Evolutionary conservation across 2,113 vertebrate genomes (phyloP), one percentile per base, ranked within the genome.

Genomic region (Nyctibius bracteatus): DNA sequence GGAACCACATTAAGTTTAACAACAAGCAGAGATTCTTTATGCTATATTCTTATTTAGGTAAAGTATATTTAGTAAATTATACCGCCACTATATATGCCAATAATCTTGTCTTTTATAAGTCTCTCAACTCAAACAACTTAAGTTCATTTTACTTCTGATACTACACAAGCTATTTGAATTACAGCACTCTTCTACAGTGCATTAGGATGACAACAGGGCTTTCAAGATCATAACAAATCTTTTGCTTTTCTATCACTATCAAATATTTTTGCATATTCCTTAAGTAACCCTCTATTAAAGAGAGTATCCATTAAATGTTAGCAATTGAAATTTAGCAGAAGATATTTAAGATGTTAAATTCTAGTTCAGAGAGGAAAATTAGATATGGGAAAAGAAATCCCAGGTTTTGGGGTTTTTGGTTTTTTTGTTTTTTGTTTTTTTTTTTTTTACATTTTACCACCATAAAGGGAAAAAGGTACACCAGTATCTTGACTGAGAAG

Each of bases 301-400:
- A 61, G 82, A 59, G 17, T 28, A 87, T n/a, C 13, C 37, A 44
- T 22, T 49, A 67, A 68, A 75, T 2, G 0, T 24, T 8, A 83
- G 33, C 30, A 73, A 73, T 14, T 46, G 25, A 90, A 77, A 25
- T 52, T 77, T 43, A 58, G 39, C 28, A 39, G 73, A 83, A 55
- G 11, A 62, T 81, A 90, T 10, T 61, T 55, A 81, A 59, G 35
- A 71, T 54, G 6, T 61, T 52, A 71, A 79, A 81, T 33, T 66
- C 52, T 41, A 73, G 3, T 8, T 58, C 0, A 62, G 22, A 58
- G 41, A 94, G 81, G 30, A 77, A 94, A 86, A 88, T 43, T 43
- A 84, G 43, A 81, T 54, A 31, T 30, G 30, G 83, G 65, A 95
- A 94, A 91, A 83, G 31, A 96, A 96, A 92, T 81, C 57, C 52